phyloP scores from a whole-genome alignment of 2,888 invertebrate species.

The Ichneumon xanthorius region DNA sequence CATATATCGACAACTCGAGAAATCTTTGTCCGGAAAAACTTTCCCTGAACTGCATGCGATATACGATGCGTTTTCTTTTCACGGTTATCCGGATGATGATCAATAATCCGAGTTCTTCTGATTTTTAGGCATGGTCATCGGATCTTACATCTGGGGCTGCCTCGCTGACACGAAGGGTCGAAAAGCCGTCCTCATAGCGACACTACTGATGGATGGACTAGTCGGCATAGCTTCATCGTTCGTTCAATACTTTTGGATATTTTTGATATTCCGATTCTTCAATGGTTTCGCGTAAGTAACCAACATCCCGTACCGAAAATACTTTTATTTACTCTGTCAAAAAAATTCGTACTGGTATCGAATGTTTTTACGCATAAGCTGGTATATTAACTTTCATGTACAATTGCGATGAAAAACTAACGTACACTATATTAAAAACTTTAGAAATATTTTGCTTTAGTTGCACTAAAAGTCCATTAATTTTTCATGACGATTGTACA shows the following conservation, averaged over 20 bases:
- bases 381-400: too few species aligned
- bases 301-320: neutral
- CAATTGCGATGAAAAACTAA: too few species aligned
- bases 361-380: too few species aligned
- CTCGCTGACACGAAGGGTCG: conserved; percentile 94
- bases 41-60: too few species aligned
- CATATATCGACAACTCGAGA: neutral
- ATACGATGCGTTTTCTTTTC: neutral
- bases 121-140: conserved; percentile 91
- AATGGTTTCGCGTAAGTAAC: conserved; percentile 92
- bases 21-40: neutral
- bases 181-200: conserved; percentile 90
- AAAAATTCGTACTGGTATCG: too few species aligned
- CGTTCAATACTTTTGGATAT: conserved; percentile 90
- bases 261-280: conserved; percentile 90
- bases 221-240: conserved; percentile 91
- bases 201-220: conserved; percentile 90
- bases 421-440: too few species aligned
- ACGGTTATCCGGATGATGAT: neutral
- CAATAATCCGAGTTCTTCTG: neutral
- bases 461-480: too few species aligned
- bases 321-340: neutral
- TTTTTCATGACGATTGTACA: too few species aligned
- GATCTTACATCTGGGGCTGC: conserved; percentile 94
- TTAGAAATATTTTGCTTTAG: too few species aligned